Conservation (phyloP, 2,888 invertebrate species). For the Caenorhabditis becei region DNA sequence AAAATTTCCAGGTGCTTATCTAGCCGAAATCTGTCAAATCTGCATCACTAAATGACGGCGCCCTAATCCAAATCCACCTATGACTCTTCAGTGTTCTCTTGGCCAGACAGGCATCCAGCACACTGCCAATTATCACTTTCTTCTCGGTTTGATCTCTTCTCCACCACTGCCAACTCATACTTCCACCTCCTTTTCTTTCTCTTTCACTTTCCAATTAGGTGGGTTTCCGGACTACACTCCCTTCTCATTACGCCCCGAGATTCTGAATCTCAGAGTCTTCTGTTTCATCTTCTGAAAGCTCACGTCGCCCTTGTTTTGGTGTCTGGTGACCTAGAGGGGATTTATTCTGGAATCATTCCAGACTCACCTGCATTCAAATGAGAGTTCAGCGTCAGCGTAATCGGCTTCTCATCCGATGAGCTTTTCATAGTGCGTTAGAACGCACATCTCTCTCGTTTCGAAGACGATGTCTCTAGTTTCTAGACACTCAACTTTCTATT, state of each 20-base stretch:
- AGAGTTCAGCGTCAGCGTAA: not conserved
- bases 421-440: too few species aligned
- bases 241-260: not conserved
- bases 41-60: too few species aligned
- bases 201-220: conserved; percentile 8
- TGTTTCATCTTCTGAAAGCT: not conserved
- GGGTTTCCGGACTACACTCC: conserved; percentile 11
- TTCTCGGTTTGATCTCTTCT: conserved; percentile 1
- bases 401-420: too few species aligned
- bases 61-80: too few species aligned
- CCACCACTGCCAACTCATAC: conserved; percentile 13
- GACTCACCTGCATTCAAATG: not conserved
- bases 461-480: too few species aligned
- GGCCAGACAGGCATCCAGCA: not conserved
- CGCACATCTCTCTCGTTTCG: too few species aligned
- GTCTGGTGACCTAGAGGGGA: conserved; percentile 5
- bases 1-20: too few species aligned
- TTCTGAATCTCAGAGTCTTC: not conserved
- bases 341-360: not conserved
- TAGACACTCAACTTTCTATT: too few species aligned
- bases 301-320: conserved; percentile 4
- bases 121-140: not conserved
- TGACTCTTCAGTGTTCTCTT: not conserved
- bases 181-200: conserved; percentile 1
- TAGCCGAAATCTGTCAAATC: too few species aligned